A percentile compares a stretch with the other conserved stretches of the same genome.
phyloP scores from a whole-genome alignment of 1,140 invertebrate species.

The Drosophila pruinosa region DNA sequence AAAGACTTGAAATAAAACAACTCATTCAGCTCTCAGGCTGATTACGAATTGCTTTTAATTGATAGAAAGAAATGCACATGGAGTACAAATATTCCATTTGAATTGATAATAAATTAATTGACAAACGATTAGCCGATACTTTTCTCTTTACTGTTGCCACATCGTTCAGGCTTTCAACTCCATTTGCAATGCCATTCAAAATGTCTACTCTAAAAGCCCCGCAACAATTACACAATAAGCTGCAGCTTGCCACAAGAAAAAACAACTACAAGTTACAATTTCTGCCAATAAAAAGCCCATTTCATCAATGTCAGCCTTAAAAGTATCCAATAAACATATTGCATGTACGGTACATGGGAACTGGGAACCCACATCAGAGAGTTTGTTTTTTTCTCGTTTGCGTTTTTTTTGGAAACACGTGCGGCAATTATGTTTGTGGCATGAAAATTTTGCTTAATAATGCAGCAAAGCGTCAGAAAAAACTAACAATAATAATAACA shows the following conservation, averaged over 20 bases:
- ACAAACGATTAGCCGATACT: slow-evolving; percentile 4
- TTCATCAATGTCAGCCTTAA: slow-evolving; percentile 68
- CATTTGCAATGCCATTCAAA: slow-evolving; percentile 50
- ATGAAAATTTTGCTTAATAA: slow-evolving; percentile 67
- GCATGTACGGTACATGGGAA: slow-evolving; percentile 29
- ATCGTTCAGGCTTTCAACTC: slow-evolving; percentile 12
- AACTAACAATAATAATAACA: slow-evolving; percentile 35
- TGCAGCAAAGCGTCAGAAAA: slow-evolving; percentile 28
- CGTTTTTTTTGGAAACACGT: slow-evolving; percentile 53
- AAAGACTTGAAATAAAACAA: slow-evolving; percentile 15
- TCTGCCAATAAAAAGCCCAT: slow-evolving; percentile 66
- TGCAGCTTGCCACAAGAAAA: slow-evolving; percentile 4
- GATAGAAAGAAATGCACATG: not conserved
- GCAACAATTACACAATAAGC: slow-evolving; percentile 65
- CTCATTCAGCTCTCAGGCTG: no score
- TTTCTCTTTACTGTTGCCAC: slow-evolving; percentile 6
- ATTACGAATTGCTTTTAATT: slow-evolving; percentile 3
- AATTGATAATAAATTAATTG: slow-evolving; percentile 7
- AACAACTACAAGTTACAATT: slow-evolving; percentile 35
- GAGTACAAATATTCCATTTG: not conserved
- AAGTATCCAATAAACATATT: slow-evolving; percentile 39
- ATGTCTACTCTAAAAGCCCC: slow-evolving; percentile 6
- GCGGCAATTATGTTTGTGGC: slow-evolving; percentile 54
- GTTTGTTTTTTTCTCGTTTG: slow-evolving; percentile 27
- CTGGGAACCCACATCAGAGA: slow-evolving; percentile 54